Conservation (phyloP, 2,888 invertebrate species). For the Autographa gamma region DNA sequence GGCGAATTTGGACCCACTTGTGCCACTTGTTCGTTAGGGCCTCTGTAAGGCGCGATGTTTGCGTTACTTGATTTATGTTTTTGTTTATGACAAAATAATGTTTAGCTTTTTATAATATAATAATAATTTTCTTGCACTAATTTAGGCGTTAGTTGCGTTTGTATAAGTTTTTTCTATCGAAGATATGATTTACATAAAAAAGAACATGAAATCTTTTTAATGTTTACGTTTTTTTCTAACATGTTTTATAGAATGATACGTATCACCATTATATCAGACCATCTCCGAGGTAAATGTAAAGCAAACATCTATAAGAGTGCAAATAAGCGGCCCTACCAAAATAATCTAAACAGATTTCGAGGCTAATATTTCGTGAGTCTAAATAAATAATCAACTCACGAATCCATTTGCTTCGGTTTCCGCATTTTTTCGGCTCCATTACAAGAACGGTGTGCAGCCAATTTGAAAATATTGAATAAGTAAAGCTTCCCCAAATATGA, state of each 20-base stretch:
- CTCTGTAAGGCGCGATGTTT: constrained; percentile 66
- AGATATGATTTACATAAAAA: too few relatives aligned
- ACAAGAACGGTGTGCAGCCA: constrained; percentile 78
- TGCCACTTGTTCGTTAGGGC: constrained; percentile 77
- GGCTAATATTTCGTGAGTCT: constrained; percentile 69
- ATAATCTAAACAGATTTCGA: constrained; percentile 56
- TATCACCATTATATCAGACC: background rate
- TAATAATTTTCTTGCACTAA: too few relatives aligned
- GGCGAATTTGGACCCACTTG: constrained; percentile 84
- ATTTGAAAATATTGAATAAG: constrained; percentile 88
- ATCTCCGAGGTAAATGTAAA: background rate
- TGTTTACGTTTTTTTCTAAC: too few relatives aligned
- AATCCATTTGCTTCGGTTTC: constrained; percentile 83
- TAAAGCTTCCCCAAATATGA: constrained; percentile 79
- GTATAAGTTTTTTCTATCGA: background rate
- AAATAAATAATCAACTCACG: constrained; percentile 82
- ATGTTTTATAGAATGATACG: background rate
- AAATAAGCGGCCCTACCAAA: constrained; percentile 36
- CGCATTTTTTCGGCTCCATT: constrained; percentile 84
- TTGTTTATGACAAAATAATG: background rate
- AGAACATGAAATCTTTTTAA: too few relatives aligned
- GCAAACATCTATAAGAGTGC: background rate
- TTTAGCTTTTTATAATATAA: background rate
- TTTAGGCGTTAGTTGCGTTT: background rate
- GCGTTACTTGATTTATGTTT: constrained; percentile 2